Conservation (phyloP, 2,113 vertebrate genomes). For the Mungos mungo region DNA sequence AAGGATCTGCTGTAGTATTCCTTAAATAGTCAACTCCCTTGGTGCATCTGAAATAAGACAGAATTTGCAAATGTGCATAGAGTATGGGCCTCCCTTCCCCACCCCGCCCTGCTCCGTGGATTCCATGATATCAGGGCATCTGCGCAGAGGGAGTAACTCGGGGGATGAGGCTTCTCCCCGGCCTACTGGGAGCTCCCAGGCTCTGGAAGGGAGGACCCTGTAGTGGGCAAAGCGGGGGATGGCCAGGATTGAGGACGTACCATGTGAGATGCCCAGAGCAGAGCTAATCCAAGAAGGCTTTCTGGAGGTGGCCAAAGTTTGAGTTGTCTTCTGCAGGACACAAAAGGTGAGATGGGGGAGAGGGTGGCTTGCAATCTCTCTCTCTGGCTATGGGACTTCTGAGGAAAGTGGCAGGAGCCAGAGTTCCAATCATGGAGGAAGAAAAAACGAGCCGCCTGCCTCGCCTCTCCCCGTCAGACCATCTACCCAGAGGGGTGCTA, state of each 20-base stretch:
- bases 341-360: not conserved
- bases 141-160: not conserved
- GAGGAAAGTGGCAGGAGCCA: not conserved
- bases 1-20: conserved; percentile 56
- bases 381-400: not conserved
- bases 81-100: too few species aligned
- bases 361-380: not conserved
- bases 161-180: not conserved
- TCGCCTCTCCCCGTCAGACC: not conserved
- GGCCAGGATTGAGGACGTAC: not conserved
- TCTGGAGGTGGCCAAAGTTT: not conserved
- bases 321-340: not conserved
- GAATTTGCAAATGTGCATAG: not conserved
- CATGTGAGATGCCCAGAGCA: not conserved
- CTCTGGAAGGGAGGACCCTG: not conserved
- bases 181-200: not conserved
- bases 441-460: not conserved
- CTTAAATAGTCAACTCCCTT: conserved; percentile 58
- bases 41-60: conserved; percentile 31
- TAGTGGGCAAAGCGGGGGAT: not conserved
- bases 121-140: not conserved
- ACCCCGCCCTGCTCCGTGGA: rapidly evolving
- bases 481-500: not conserved
- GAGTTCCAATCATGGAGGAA: not conserved
- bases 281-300: not conserved